Evolutionary conservation across 2,113 vertebrate genomes (phyloP).

Genomic region (Catagonus wagneri): DNA sequence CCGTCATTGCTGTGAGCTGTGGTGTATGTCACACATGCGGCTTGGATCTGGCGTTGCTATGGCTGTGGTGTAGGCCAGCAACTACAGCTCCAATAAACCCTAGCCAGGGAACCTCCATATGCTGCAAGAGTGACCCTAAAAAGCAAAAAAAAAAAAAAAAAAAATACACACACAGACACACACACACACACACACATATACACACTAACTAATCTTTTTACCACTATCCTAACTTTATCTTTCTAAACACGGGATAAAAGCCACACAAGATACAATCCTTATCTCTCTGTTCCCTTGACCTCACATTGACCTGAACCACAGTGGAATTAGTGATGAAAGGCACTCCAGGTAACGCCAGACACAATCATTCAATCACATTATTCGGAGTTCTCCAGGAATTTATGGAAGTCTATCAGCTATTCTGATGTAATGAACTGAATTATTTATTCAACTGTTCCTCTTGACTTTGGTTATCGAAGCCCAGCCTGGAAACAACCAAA

Average conservation of each 20-base stretch:
- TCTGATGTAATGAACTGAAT: neutral
- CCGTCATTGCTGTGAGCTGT: too few relatives aligned
- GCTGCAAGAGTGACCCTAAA: too few relatives aligned
- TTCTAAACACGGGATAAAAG: neutral
- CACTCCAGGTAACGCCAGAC: neutral
- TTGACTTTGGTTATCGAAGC: neutral
- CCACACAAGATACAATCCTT: neutral
- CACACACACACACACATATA: too few relatives aligned
- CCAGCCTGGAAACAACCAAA: conserved; percentile 9
- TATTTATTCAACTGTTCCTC: neutral
- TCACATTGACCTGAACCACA: neutral
- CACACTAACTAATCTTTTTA: neutral
- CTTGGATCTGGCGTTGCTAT: too few relatives aligned
- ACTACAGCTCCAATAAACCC: too few relatives aligned
- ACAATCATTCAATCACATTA: neutral
- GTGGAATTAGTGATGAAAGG: neutral
- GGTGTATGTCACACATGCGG: too few relatives aligned
- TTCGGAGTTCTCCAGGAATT: neutral
- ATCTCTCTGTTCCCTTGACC: neutral
- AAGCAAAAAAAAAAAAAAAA: too few relatives aligned
- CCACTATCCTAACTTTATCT: neutral
- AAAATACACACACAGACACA: too few relatives aligned
- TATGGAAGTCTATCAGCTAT: neutral
- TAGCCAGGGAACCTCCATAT: too few relatives aligned
- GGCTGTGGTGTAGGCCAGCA: too few relatives aligned